These are phyloP conservation scores for Eupithecia dodoneata DNA, from an alignment of 2,888 invertebrate genomes.

Conservation along the genomic window DNA sequence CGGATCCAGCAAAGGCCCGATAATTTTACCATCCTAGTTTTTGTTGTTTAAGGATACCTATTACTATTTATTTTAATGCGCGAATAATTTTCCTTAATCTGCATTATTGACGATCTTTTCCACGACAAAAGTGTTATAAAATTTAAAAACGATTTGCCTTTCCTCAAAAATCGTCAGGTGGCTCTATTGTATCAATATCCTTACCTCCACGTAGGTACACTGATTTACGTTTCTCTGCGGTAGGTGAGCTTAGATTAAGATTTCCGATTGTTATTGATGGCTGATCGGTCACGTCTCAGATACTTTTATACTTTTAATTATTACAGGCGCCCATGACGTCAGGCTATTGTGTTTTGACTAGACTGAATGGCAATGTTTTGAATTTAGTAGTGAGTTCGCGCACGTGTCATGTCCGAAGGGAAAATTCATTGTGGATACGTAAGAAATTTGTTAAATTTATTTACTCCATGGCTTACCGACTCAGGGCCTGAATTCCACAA, in stretches of 20 bases:
- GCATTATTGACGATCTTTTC: background rate
- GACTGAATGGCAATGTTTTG: background rate
- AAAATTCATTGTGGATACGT: background rate
- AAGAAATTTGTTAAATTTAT: background rate
- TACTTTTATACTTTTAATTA: constrained; percentile 67
- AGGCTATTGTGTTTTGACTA: background rate
- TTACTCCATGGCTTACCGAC: background rate
- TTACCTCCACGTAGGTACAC: constrained; percentile 19
- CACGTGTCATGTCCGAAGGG: background rate
- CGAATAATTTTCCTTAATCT: background rate
- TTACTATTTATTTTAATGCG: background rate
- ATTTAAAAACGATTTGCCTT: too few relatives aligned
- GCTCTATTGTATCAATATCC: background rate
- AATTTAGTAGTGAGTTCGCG: background rate
- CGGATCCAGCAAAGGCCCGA: background rate
- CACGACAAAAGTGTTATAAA: background rate
- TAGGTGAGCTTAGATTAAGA: constrained; percentile 73
- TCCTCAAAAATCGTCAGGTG: background rate
- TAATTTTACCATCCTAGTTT: background rate
- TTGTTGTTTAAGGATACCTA: too few relatives aligned
- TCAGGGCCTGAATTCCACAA: too few relatives aligned
- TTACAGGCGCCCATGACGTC: constrained; percentile 74
- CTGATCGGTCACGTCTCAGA: constrained; percentile 73
- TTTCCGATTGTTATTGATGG: constrained; percentile 72
- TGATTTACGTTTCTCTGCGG: constrained; percentile 65